A percentile compares a stretch with the other conserved stretches of the same genome.
Evolutionary conservation across 2,113 vertebrate species (phyloP).

Genomic region (Symphodus melops): DNA sequence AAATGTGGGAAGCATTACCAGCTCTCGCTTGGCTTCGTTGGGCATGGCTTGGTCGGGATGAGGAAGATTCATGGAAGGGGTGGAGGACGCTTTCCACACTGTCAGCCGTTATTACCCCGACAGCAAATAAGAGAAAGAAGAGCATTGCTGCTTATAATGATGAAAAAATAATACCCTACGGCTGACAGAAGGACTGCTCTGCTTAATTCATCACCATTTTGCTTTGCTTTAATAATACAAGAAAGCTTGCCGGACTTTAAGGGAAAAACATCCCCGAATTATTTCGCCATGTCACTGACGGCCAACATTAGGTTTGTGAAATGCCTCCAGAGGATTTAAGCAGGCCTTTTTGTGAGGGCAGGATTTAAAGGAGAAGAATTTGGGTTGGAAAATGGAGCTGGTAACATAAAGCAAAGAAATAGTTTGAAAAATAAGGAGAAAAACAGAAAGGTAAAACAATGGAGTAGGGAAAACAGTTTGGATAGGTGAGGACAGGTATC

Average conservation of each 20-base stretch:
- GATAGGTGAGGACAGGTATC: neutral
- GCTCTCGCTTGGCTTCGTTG: constrained; percentile 47
- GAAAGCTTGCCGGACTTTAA: neutral
- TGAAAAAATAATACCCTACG: constrained; percentile 19
- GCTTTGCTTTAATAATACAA: constrained; percentile 11
- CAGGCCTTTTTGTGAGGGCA: neutral
- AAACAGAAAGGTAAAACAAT: too few relatives aligned
- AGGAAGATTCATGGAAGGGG: constrained; percentile 40
- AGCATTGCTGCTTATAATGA: constrained; percentile 15
- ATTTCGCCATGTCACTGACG: neutral
- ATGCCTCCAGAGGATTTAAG: neutral
- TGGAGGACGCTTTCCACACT: constrained; percentile 58
- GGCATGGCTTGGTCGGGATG: constrained; percentile 42
- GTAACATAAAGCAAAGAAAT: neutral
- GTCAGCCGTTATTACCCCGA: constrained; percentile 61
- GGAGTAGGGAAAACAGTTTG: neutral
- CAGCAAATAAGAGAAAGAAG: constrained; percentile 29
- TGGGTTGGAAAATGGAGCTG: neutral
- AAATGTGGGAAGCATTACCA: constrained; percentile 76
- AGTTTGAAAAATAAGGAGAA: too few relatives aligned
- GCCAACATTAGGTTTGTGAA: neutral
- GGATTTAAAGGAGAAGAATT: neutral
- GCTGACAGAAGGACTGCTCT: constrained; percentile 2
- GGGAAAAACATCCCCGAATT: neutral
- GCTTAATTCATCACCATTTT: constrained; percentile 16